Evolutionary conservation across 2,113 vertebrate genomes (phyloP).

Genomic region (Pseudorectes ferrugineus): DNA sequence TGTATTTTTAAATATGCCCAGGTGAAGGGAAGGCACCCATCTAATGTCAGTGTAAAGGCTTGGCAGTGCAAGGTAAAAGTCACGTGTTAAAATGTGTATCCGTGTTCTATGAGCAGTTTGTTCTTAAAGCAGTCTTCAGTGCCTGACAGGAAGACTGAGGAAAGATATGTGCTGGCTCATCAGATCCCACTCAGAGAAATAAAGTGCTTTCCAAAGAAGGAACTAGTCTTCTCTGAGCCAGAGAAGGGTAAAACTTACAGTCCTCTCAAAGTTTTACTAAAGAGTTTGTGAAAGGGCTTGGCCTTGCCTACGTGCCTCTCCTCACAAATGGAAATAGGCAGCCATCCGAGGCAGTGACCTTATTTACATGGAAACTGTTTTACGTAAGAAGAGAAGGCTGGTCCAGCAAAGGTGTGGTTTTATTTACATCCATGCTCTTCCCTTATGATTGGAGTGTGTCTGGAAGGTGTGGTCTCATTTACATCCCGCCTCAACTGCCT

Average conservation of each 20-base stretch:
- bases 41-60: neutral
- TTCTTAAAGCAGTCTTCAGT: neutral
- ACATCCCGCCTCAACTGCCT: neutral
- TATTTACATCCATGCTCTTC: constrained; percentile 3
- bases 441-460: neutral
- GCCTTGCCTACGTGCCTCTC: neutral
- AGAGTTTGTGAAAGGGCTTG: neutral
- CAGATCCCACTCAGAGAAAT: neutral
- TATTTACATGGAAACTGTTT: neutral
- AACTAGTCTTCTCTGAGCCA: neutral
- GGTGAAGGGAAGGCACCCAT: neutral
- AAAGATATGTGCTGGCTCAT: neutral
- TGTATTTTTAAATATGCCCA: neutral
- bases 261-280: neutral
- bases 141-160: neutral
- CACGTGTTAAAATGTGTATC: neutral
- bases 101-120: neutral
- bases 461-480: constrained; percentile 42
- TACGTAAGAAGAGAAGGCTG: neutral
- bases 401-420: constrained; percentile 8
- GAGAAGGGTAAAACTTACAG: neutral
- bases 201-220: neutral
- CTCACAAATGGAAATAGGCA: neutral
- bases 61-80: neutral
- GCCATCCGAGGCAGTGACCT: neutral